phyloP scores from a whole-genome alignment of 2,888 invertebrate genomes.

The Brachyopa scutellaris region DNA sequence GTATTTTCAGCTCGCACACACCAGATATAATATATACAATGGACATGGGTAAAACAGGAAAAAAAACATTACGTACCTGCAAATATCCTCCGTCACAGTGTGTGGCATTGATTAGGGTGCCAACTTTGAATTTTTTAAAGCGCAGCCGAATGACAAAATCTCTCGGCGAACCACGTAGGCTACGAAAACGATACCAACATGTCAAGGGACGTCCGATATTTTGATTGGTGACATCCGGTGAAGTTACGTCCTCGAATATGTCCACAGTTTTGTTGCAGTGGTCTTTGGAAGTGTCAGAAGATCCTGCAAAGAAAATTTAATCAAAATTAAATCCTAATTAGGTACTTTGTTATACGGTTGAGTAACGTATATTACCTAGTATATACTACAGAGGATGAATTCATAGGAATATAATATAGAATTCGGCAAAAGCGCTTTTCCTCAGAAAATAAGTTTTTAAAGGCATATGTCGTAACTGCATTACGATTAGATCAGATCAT shows the following conservation, averaged over 20 bases:
- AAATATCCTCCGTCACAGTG: constrained; percentile 94
- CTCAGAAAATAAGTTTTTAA: no score
- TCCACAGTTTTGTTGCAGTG: constrained; percentile 97
- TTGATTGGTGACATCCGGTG: constrained; percentile 91
- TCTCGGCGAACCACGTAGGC: constrained; percentile 92
- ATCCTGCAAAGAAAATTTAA: constrained; percentile 62
- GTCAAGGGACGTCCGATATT: constrained; percentile 93
- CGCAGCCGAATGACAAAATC: constrained; percentile 95
- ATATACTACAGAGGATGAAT: no score
- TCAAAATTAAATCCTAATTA: background rate
- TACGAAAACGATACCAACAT: constrained; percentile 95
- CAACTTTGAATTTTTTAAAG: constrained; percentile 96
- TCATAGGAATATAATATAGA: no score
- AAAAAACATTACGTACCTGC: constrained; percentile 85
- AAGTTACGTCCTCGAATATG: constrained; percentile 95
- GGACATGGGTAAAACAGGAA: background rate
- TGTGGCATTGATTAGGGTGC: constrained; percentile 92
- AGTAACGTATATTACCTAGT: no score
- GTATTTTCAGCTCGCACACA: no score
- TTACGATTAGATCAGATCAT: no score
- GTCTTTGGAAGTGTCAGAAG: constrained; percentile 84
- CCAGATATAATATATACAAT: no score
- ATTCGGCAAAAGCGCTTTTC: no score
- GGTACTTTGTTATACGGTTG: no score
- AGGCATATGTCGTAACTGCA: no score